Percentiles rank a stretch among this genome's conserved stretches.
phyloP scores from a whole-genome alignment of 2,797 vertebrate genomes.

The Malacoraja senta region DNA sequence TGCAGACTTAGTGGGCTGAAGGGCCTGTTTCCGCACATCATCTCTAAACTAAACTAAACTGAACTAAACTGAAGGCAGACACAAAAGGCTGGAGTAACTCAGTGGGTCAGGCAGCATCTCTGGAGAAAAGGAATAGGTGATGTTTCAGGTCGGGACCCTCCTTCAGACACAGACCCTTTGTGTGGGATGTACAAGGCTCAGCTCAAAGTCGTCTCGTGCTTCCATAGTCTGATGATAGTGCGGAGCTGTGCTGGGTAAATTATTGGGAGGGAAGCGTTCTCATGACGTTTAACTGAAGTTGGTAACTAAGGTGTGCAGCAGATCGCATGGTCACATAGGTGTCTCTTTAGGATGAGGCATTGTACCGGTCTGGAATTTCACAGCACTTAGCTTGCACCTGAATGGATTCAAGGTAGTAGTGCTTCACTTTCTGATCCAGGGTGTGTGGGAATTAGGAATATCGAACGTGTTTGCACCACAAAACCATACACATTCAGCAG shows the following conservation, averaged over 20 bases:
- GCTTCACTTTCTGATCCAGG: not conserved
- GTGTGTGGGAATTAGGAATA: not conserved
- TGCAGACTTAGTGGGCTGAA: no score
- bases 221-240: not conserved
- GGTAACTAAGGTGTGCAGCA: not conserved
- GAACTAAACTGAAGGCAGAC: no score
- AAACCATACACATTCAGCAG: not conserved
- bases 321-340: not conserved
- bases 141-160: no score
- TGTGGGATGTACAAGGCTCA: not conserved
- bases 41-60: no score
- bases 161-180: no score
- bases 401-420: not conserved
- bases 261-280: not conserved
- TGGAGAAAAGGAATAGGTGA: no score
- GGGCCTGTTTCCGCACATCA: no score
- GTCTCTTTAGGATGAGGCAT: not conserved
- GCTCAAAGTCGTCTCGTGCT: not conserved
- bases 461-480: not conserved
- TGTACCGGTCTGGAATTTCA: not conserved
- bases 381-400: not conserved
- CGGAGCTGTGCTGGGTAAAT: not conserved
- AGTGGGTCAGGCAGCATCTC: no score
- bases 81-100: no score
- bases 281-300: not conserved